Base-by-base conservation (phyloP, 1,140 invertebrate species). In the Saccostrea glomerata region DNA sequence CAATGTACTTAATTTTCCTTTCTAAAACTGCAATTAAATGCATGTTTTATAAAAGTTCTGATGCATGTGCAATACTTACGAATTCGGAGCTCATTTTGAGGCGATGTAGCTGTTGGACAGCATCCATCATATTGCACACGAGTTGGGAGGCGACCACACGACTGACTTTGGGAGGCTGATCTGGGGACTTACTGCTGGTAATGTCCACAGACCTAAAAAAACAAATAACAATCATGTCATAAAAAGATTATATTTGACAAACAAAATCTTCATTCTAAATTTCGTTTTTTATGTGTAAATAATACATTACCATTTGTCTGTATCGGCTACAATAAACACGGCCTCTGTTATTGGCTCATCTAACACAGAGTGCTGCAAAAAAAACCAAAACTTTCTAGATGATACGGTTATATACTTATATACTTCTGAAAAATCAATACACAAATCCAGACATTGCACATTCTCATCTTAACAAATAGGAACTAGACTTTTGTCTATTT, bases 71-170 rank as follows among this genome's bases (percentile, higher is more conserved):
- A 47, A 7, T 55, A 96, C 96, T 96, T 96, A 97, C 97, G 94
- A 97, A 96, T 93, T 96, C 95, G 40, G 97, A 95, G 82, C 96
- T 96, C 91, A 96, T 96, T 89, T 96, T 96, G 63, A 97, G 95
- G 91, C 96, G 96, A 95, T 97, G 97, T 95, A 98, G 96, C 90
- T 97, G 96, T 4, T 97, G 96, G 4, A 98, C 95, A 13, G 97
- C 97, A 95, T 98, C 98, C 55, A 98, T 95, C 96, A 98, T 97
- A 88, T 97, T 97, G 25, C 97, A 97, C 13, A 98, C 97, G 2
- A 98, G 95, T 84, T 97, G 97, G 0, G 98, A 98, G 4, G 94
- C 91, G 25, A 92, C 91, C 85, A 93, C 93, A 13, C 70, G 70
- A 36, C 70, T 77, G 15, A 77, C 70, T 77, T 77, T 77, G 6